Evolutionary conservation across 1,140 invertebrate species (phyloP).

Genomic region (Pseudachorutes palmiensis): DNA sequence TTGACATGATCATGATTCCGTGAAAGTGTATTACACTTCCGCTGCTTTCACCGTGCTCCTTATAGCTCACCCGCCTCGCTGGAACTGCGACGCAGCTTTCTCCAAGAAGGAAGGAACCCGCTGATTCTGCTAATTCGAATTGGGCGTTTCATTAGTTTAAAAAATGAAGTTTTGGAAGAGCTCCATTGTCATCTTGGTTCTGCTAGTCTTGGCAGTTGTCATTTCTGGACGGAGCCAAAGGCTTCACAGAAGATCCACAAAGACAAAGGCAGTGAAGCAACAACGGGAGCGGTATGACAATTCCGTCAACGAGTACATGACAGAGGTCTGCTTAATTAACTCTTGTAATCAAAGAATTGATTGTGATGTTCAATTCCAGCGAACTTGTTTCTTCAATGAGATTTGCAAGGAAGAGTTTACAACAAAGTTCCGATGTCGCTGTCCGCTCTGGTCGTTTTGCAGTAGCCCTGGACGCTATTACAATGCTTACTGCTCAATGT

Average conservation of each 20-base stretch:
- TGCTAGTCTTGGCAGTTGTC: constrained; percentile 2
- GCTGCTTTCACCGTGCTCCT: no score
- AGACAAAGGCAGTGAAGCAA: constrained; percentile 6
- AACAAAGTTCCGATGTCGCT: constrained; percentile 67
- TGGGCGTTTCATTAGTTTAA: no score
- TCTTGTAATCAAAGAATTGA: constrained; percentile 23
- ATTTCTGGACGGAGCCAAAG: background rate
- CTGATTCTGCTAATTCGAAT: no score
- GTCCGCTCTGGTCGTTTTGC: constrained; percentile 77
- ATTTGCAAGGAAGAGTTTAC: constrained; percentile 64
- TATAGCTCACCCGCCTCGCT: no score
- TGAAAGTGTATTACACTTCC: no score
- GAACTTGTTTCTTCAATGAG: constrained; percentile 88
- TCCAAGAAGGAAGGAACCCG: no score
- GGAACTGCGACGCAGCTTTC: no score
- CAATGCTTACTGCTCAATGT: constrained; percentile 81
- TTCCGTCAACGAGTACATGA: constrained; percentile 66
- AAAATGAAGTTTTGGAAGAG: no score
- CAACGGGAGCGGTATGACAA: constrained; percentile 48
- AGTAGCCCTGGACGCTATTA: constrained; percentile 78
- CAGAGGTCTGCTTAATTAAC: constrained; percentile 53
- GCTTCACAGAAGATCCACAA: constrained; percentile 6
- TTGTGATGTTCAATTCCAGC: constrained; percentile 46
- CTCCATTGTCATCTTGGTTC: background rate
- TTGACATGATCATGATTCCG: no score